Conservation (phyloP, 2,888 invertebrate genomes). For the Neoitamus cyanurus region DNA sequence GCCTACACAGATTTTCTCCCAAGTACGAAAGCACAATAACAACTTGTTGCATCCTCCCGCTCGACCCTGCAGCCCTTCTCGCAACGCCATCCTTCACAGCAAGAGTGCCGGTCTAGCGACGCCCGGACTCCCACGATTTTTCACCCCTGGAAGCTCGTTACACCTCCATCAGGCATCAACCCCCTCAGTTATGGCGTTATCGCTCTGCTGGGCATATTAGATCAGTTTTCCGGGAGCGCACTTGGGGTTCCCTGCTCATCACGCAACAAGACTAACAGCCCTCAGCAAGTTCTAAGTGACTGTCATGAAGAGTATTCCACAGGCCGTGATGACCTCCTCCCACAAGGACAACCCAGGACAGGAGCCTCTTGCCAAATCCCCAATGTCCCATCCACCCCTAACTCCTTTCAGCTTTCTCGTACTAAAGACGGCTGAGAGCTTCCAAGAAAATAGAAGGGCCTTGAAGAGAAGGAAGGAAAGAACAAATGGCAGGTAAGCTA, state of each 20-base stretch:
- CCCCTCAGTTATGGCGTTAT: background rate
- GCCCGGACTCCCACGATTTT: conserved; percentile 1
- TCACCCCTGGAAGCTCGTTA: background rate
- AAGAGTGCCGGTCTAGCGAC: background rate
- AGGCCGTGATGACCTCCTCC: background rate
- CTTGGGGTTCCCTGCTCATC: background rate
- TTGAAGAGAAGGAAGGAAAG: background rate
- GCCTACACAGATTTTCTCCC: background rate
- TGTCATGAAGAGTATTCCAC: background rate
- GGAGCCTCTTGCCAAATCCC: background rate
- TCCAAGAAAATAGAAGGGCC: background rate
- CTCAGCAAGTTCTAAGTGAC: background rate
- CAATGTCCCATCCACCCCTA: background rate
- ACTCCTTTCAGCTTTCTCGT: background rate
- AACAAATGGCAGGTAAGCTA: background rate
- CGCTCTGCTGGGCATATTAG: conserved; percentile 13
- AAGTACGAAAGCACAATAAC: background rate
- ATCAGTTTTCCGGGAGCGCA: conserved; percentile 22
- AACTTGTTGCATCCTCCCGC: conserved; percentile 2
- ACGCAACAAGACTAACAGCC: background rate
- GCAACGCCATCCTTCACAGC: background rate
- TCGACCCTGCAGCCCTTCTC: background rate
- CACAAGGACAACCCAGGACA: background rate
- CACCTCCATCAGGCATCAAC: background rate
- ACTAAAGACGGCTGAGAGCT: background rate